Evolutionary conservation across 2,797 vertebrate genomes (phyloP), one percentile per base, ranked within the genome.

Genomic region (Eulemur albifrons): DNA sequence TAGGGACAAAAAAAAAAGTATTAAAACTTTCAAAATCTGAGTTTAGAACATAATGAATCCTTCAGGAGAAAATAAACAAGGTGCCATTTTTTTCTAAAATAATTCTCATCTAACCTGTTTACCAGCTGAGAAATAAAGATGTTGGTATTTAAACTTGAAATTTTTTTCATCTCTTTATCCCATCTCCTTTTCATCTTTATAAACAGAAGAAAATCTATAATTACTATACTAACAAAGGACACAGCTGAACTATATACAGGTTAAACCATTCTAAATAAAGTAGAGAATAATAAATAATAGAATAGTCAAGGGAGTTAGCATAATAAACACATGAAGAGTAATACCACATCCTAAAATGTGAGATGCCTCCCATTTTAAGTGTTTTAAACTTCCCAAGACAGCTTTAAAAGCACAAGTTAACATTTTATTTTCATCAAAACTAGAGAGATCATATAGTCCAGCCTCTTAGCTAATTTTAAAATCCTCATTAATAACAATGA

Each of bases 201-300:
- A 97, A 97, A 97, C 96, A 94, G 89, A 90, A 95, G 92, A 92
- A 94, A 96, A 65, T 84, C 67, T 96, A 80, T 93, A 94, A 96
- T 98, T 96, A 90, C 95, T 95, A 90, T 52, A 95, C 92, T 97
- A 98, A 96, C 94, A 98, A 97, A 97, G 97, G 95, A 83, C 73
- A 93, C 43, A 85, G 95, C 87, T 96, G 88, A 96, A 95, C 90
- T 93, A 76, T 69, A 97, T 57, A 90, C 81, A 92, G 90, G 89
- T 96, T 94, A 96, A 94, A 82, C 67, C 45, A 85, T 90, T 97
- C 96, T 88, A 97, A 97, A 97, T 97, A 97, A 90, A 94, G 91
- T 67, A 15, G 91, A 96, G 96, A 97, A 98, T 97, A 96, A 97
- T 94, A 97, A 97, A 97, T 96, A 96, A 93, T 93, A 95, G 90